Conservation (phyloP, 2,113 vertebrate genomes). For the Coptodon bakossiorum region DNA sequence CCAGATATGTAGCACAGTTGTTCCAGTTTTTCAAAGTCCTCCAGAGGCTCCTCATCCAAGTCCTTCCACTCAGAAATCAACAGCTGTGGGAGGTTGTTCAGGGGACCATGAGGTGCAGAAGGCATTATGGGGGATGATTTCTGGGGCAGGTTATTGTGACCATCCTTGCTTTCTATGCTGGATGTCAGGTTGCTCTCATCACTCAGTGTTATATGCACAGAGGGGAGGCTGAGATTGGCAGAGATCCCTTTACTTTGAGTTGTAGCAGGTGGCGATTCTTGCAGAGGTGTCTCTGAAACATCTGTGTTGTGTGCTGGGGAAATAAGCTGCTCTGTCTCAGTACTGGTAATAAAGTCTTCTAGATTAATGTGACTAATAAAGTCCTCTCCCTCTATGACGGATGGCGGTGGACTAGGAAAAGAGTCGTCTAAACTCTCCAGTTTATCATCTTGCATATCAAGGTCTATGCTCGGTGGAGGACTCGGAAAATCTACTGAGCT, state of each 20-base stretch:
- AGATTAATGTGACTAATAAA: slow-evolving; percentile 54
- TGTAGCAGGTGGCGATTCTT: slow-evolving; percentile 3
- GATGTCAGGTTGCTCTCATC: slow-evolving; percentile 25
- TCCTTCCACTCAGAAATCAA: slow-evolving; percentile 78
- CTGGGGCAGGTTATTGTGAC: slow-evolving; percentile 18
- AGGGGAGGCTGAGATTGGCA: slow-evolving; percentile 50
- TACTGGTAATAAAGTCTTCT: slow-evolving; percentile 44
- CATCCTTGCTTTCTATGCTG: slow-evolving; percentile 26
- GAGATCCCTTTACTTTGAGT: slow-evolving; percentile 66
- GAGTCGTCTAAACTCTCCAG: slow-evolving; percentile 67
- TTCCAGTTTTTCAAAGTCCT: slow-evolving; percentile 78
- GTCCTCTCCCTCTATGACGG: slow-evolving; percentile 54
- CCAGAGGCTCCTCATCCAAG: slow-evolving; percentile 73
- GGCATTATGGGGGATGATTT: slow-evolving; percentile 25
- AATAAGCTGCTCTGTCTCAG: slow-evolving; percentile 32
- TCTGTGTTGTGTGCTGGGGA: slow-evolving; percentile 2
- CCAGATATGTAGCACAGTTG: slow-evolving; percentile 74
- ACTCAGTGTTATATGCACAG: slow-evolving; percentile 43
- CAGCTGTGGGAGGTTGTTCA: slow-evolving; percentile 68
- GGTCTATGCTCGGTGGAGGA: slow-evolving; percentile 65
- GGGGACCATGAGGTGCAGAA: slow-evolving; percentile 41
- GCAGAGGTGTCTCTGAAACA: not conserved
- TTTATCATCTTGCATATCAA: slow-evolving; percentile 67
- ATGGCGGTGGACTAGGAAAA: slow-evolving; percentile 67
- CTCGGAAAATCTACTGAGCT: slow-evolving; percentile 70